phyloP scores from a whole-genome alignment of 2,113 vertebrate species.

The Nothoprocta perdicaria region DNA sequence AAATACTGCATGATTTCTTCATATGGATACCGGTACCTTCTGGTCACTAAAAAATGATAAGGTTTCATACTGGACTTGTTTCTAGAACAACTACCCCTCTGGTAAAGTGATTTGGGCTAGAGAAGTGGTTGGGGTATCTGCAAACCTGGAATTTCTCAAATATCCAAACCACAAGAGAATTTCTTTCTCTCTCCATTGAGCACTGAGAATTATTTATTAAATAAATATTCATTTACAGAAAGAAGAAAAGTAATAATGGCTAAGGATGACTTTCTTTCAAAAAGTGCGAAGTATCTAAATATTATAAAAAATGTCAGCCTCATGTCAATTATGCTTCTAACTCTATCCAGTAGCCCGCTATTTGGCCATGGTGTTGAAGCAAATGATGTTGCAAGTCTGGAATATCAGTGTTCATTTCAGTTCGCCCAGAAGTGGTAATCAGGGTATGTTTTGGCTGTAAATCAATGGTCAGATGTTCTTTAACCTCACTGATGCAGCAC shows the following conservation, averaged over 20 bases:
- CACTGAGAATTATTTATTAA: neutral
- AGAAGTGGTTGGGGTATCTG: neutral
- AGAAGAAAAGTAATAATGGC: neutral
- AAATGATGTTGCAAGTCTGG: neutral
- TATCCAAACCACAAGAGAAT: neutral
- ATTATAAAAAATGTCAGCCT: neutral
- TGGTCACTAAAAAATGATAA: neutral
- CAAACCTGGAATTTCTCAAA: neutral
- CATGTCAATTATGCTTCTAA: neutral
- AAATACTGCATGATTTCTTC: rapidly evolving
- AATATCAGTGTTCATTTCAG: neutral
- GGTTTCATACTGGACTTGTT: neutral
- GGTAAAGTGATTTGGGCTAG: neutral
- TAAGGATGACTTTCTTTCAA: neutral
- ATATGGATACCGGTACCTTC: neutral
- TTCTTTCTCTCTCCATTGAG: rapidly evolving
- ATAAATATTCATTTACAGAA: neutral
- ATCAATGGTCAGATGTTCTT: neutral
- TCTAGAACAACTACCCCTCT: neutral
- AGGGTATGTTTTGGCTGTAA: neutral
- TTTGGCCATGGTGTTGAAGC: neutral
- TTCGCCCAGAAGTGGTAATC: neutral
- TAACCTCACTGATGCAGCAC: neutral
- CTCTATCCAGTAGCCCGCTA: neutral
- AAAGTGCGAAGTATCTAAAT: neutral